A percentile compares a stretch with the other conserved stretches of the same genome.
phyloP scores from a whole-genome alignment of 2,797 vertebrate species.

The Loris lydekkerianus region DNA sequence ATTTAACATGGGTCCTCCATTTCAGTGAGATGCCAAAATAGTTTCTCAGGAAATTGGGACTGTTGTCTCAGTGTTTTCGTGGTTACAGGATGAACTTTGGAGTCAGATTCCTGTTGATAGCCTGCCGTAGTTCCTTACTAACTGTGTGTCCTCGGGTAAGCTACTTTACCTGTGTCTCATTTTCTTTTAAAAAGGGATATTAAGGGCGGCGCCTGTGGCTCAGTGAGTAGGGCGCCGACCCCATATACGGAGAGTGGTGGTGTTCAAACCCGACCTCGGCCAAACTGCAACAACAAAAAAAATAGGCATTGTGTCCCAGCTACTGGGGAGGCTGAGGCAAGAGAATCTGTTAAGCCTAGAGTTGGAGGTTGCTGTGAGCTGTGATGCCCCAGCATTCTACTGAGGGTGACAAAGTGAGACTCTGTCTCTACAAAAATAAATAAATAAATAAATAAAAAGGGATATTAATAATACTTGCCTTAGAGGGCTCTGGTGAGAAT shows the following conservation, averaged over 20 bases:
- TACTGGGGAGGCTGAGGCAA: too few relatives aligned
- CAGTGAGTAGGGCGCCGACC: too few relatives aligned
- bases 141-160: not conserved
- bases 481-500: not conserved
- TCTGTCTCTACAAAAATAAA: too few relatives aligned
- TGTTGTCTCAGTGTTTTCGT: not conserved
- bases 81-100: constrained; percentile 27
- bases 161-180: not conserved
- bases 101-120: not conserved
- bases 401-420: too few relatives aligned
- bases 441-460: not conserved
- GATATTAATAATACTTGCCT: not conserved
- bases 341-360: too few relatives aligned
- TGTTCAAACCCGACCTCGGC: too few relatives aligned
- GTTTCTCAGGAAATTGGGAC: constrained; percentile 6
- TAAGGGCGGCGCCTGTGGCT: not conserved
- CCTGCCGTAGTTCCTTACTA: not conserved
- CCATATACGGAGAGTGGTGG: too few relatives aligned
- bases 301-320: too few relatives aligned
- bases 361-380: too few relatives aligned
- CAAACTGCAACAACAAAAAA: too few relatives aligned
- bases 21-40: not conserved
- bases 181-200: not conserved
- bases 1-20: not conserved
- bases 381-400: too few relatives aligned